Base-by-base conservation (phyloP, 1,140 invertebrate genomes). In the Stenopsyche tienmushanensis region DNA sequence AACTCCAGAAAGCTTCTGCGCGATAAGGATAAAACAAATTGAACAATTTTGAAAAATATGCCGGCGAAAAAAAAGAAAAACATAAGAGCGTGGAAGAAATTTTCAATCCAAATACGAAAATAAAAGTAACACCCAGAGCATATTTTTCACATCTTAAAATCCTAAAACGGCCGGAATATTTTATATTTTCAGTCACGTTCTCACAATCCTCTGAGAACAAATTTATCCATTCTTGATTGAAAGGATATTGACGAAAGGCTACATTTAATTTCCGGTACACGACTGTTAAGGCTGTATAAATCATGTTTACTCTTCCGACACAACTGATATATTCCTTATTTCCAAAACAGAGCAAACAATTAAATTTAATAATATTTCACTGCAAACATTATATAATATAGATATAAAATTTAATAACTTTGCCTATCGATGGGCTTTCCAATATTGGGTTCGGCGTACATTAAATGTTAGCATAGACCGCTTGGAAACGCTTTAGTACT, bases 251-350 rank as follows among this genome's bases (percentile, higher is more conserved):
- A 26, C 26, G 26, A 41, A 57, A 42, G 54, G 54, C 26, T 39
- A 39, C 29, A 57, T 57, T 57, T 57, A 57, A 57, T 57, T 57
- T 57, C 54, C 54, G 54, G 54, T 21, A 57, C 21, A 57, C 42
- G 41, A 57, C 54, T 57, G 54, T 23, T 39, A 42, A 57, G 54
- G 54, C 42, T 57, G 23, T 42, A 57, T 57, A 57, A 57, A 57
- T 57, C 54, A 57, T 29, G 39, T 57, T 57, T 29, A 42, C 54
- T 57, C 17, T 42, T 57, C 24, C 26, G 42, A 54, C 29, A 54
- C 39, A 54, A 54, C 52, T 18, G 3, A 29, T 18, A 54, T 54
- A 54, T 54, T 54, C 26, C 52, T 54, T 29, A 54, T 34, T 34
- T 34, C 5, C 29, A 7, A 34, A 7, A 34, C 29, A 34, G 13